Base-by-base conservation (phyloP, 2,888 invertebrate genomes). In the Idaea aversata region DNA sequence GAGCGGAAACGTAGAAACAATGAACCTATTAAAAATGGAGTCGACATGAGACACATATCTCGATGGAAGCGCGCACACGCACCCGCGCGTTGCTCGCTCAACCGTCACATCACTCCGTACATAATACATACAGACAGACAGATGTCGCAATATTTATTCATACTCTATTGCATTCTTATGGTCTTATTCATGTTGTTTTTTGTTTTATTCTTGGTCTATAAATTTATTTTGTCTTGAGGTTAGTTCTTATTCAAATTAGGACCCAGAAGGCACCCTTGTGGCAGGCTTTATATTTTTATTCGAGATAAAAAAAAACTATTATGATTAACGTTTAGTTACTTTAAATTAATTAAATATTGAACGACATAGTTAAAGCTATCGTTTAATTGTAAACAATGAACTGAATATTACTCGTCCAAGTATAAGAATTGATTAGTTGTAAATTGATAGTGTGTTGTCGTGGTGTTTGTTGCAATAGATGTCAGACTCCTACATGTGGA, bases 401-500 rank as follows among this genome's bases (percentile, higher is more conserved):
- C 34, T 13, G 15, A 59, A 35, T 15, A 57, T 35, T 25, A 58
- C 47, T 5, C 15, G 25, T 16, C 35, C 3, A 10, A n/a, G 15
- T 66, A 38, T 62, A 64, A 57, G 6, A 47, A 35, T 61, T 34
- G 10, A 35, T 64, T 61, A 67, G 60, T 61, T 25, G 34, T 5
- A 66, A 69, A 64, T 70, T 67, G 47, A 47, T 47, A 13, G 7
- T 65, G 76, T 47, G 47, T 47, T 47, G 7, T 7, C 47, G 4
- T 10, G 47, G 47, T 47, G 47, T 47, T 13, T 13, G 47, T 13
- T 47, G 47, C 47, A 13, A 13, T 90, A 94, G 87, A 91, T 88
- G 90, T 91, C 90, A 83, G 93, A 91, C 75, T 88, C 89, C 72
- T 91, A 88, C 88, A 91, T 90, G 90, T 93, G 92, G 93, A 92